Percentiles rank a stretch among this genome's conserved stretches.
Evolutionary conservation across 2,113 vertebrate species (phyloP).

Genomic region (Mellivora capensis): DNA sequence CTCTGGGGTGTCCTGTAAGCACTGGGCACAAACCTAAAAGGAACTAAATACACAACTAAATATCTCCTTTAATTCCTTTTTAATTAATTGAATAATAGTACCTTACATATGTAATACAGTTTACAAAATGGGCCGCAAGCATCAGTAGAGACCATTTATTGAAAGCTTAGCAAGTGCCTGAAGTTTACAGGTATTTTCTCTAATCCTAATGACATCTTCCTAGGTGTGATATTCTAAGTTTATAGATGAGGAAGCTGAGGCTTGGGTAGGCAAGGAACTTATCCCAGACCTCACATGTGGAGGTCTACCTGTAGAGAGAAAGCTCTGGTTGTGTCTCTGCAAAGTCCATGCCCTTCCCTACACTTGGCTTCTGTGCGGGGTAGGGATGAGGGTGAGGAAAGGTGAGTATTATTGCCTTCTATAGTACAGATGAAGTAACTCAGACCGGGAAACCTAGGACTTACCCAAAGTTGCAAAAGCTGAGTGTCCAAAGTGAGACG

Average conservation of each 20-base stretch:
- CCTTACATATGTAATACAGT: background rate
- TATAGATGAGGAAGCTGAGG: background rate
- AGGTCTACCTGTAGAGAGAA: background rate
- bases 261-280: background rate
- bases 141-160: background rate
- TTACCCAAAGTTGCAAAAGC: background rate
- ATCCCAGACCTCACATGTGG: background rate
- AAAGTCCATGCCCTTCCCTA: background rate
- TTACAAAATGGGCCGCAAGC: background rate
- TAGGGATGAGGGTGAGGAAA: background rate
- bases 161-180: background rate
- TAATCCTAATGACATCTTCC: background rate
- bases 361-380: background rate
- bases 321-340: background rate
- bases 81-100: background rate
- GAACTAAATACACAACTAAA: background rate
- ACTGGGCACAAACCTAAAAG: background rate
- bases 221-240: background rate
- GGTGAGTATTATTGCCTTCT: background rate
- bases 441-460: background rate
- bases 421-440: background rate
- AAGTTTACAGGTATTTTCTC: background rate
- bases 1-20: background rate
- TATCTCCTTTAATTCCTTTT: background rate
- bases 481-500: background rate